phyloP scores from a whole-genome alignment of 2,113 vertebrate species.

The Phalacrocorax pelagicus region DNA sequence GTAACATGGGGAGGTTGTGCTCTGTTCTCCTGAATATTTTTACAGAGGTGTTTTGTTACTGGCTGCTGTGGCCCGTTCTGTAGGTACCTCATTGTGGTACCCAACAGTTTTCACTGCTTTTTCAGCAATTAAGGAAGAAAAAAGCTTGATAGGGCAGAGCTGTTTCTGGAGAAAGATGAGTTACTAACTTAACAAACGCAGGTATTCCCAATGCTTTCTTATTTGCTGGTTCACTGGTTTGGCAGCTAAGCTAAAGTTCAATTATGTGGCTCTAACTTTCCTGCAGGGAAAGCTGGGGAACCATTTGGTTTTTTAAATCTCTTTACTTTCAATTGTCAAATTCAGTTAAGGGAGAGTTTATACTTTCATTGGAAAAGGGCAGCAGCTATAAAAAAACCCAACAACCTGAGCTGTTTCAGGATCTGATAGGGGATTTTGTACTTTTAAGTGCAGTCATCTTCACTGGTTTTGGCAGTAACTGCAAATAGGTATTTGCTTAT shows the following conservation, averaged over 20 bases:
- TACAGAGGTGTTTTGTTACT: background rate
- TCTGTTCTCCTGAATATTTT: background rate
- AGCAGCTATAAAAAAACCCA: background rate
- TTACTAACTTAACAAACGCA: background rate
- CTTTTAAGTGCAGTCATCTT: conserved; percentile 17
- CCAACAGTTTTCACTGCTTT: background rate
- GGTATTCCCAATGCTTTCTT: background rate
- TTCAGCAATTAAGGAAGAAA: background rate
- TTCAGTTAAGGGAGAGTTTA: conserved; percentile 57
- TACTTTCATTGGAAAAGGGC: conserved; percentile 8
- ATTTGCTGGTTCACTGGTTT: conserved; percentile 16
- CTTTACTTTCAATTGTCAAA: conserved; percentile 61
- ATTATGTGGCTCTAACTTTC: conserved; percentile 43
- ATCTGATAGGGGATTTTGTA: conserved; percentile 29
- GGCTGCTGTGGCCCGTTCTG: background rate
- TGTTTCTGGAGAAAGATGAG: background rate
- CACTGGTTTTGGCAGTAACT: conserved; percentile 41
- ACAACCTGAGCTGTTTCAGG: background rate
- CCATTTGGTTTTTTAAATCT: conserved; percentile 67
- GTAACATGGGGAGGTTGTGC: background rate
- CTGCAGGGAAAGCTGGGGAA: conserved; percentile 52
- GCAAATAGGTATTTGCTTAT: background rate
- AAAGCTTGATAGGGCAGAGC: background rate
- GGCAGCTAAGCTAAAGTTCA: conserved; percentile 43
- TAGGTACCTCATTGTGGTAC: background rate